Evolutionary conservation across 2,888 invertebrate genomes (phyloP), one percentile per base, ranked within the genome.

Genomic region (Euplagia quadripunctaria): DNA sequence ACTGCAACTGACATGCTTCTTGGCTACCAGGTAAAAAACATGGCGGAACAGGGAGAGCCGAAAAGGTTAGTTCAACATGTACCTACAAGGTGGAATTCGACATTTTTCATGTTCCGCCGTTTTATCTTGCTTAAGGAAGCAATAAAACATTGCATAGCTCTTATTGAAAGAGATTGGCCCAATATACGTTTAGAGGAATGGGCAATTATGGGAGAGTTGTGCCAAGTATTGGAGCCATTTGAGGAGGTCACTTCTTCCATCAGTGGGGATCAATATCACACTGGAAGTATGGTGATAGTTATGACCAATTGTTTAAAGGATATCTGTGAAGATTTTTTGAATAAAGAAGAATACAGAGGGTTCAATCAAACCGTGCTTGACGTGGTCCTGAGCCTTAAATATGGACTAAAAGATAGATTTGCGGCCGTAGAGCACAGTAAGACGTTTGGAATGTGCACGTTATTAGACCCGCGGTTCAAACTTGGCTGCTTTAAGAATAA

Each of bases 261-360:
- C 31, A 81, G 81, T 51, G 80, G 79, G 4, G 75, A 81, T 46
- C 63, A 78, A 42, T 82, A 80, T 70, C 31, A 78, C 6, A 78
- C 82, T 55, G 81, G 79, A 41, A 79, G 81, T 61, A 51, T 67
- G 46, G 68, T 73, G 6, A 76, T 73, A 20, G n/a, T n/a, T n/a
- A n/a, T n/a, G n/a, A n/a, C n/a, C n/a, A n/a, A n/a, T n/a, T n/a
- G n/a, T n/a, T n/a, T n/a, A n/a, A n/a, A n/a, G n/a, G n/a, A n/a
- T n/a, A n/a, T n/a, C n/a, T n/a, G n/a, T n/a, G n/a, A n/a, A n/a
- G n/a, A n/a, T n/a, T n/a, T n/a, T n/a, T n/a, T n/a, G n/a, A n/a
- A n/a, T n/a, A n/a, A n/a, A n/a, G n/a, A n/a, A n/a, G n/a, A n/a
- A n/a, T n/a, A n/a, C n/a, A n/a, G n/a, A n/a, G n/a, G n/a, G n/a